These are phyloP conservation scores for Pimephales promelas DNA, from an alignment of 2,113 vertebrate genomes.

Conservation along the genomic window DNA sequence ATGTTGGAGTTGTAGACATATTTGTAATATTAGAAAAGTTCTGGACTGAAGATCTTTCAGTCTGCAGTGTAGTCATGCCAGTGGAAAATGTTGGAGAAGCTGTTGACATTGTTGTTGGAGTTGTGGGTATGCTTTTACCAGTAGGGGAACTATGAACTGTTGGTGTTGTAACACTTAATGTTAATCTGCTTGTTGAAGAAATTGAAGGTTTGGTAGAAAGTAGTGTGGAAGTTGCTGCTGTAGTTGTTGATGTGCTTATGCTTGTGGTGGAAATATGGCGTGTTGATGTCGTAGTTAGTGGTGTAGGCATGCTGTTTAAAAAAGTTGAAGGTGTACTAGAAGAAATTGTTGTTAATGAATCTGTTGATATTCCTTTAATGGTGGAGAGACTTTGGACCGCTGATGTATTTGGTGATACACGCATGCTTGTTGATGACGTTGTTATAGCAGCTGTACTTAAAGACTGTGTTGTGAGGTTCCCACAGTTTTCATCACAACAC, in stretches of 20 bases:
- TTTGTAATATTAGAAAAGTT: no score
- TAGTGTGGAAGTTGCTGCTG: not conserved
- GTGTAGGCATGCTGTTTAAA: not conserved
- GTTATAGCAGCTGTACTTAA: no score
- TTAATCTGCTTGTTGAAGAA: not conserved
- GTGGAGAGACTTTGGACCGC: not conserved
- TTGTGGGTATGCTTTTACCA: not conserved
- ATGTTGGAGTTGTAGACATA: not conserved
- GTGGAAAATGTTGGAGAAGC: not conserved
- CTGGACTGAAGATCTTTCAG: no score
- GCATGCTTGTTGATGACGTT: no score
- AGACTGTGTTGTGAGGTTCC: not conserved
- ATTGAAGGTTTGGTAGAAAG: no score
- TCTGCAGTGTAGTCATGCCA: not conserved
- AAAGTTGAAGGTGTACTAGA: not conserved
- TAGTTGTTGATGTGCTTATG: not conserved
- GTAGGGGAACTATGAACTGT: not conserved
- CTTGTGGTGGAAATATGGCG: not conserved
- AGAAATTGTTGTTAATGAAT: not conserved
- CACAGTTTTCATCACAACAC: conserved; percentile 55
- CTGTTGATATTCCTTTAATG: no score
- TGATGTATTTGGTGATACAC: not conserved
- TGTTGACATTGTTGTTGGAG: not conserved
- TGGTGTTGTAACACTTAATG: not conserved
- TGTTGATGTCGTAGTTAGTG: not conserved